Conservation (phyloP, 2,888 invertebrate species). For the Brachyptera putata region DNA sequence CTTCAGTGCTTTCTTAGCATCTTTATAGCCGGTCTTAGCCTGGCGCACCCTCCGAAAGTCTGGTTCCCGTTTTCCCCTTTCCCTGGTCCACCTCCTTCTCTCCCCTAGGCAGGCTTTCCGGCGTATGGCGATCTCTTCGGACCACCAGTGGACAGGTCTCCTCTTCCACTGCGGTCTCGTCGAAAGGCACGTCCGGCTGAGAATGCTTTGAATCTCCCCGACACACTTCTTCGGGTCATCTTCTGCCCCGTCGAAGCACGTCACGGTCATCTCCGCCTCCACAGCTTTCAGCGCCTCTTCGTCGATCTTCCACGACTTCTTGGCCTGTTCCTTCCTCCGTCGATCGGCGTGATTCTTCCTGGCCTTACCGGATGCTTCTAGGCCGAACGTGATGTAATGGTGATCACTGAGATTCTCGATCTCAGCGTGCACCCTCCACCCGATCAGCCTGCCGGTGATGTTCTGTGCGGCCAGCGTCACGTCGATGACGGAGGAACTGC, state of each 20-base stretch:
- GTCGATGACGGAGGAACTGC: not conserved
- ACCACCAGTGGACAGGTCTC: not conserved
- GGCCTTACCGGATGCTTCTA: not conserved
- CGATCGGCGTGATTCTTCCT: not conserved
- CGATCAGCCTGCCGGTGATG: not conserved
- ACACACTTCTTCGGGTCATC: not conserved
- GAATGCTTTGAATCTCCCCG: not conserved
- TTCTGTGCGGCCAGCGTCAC: not conserved
- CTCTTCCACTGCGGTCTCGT: not conserved
- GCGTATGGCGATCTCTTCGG: not conserved
- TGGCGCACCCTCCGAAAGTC: not conserved
- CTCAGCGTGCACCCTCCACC: not conserved
- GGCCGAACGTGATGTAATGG: not conserved
- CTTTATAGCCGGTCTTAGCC: not conserved
- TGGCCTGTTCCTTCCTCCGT: not conserved
- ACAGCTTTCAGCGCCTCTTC: not conserved
- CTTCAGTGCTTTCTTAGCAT: too few relatives aligned
- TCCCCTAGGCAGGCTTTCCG: not conserved
- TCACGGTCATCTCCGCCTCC: not conserved
- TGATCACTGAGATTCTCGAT: not conserved
- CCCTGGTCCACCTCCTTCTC: not conserved
- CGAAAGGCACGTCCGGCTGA: not conserved
- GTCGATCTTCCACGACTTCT: not conserved
- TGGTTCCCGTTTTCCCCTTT: not conserved
- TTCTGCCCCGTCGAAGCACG: not conserved